phyloP scores from a whole-genome alignment of 2,888 invertebrate species.

The Hanleya hanleyi region DNA sequence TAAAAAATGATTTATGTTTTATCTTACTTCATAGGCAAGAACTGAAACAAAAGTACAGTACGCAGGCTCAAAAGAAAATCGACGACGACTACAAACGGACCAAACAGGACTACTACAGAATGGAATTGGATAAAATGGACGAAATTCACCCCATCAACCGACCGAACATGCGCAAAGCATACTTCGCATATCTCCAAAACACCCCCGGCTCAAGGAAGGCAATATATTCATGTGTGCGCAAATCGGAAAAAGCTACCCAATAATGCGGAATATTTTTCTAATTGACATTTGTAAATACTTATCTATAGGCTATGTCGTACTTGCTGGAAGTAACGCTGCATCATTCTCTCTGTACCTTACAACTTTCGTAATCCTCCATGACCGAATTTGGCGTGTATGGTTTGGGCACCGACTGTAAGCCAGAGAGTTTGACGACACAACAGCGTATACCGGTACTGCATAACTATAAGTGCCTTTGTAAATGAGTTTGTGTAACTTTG shows the following conservation, averaged over 20 bases:
- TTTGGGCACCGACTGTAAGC: too few relatives aligned
- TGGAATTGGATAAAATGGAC: slow-evolving; percentile 68
- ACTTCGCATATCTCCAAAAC: slow-evolving; percentile 72
- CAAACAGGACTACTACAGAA: slow-evolving; percentile 69
- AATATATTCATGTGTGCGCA: slow-evolving; percentile 63
- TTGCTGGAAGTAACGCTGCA: too few relatives aligned
- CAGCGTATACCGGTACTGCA: too few relatives aligned
- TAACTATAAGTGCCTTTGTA: too few relatives aligned
- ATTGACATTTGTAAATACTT: neutral
- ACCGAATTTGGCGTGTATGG: too few relatives aligned
- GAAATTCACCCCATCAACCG: slow-evolving; percentile 62
- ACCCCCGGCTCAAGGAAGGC: slow-evolving; percentile 71
- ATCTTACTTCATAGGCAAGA: slow-evolving; percentile 54
- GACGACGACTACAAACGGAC: slow-evolving; percentile 67
- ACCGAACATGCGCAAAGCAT: slow-evolving; percentile 64
- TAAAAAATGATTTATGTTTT: neutral
- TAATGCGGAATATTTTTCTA: neutral
- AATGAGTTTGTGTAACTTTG: too few relatives aligned
- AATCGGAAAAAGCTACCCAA: slow-evolving; percentile 18
- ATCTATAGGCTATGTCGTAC: too few relatives aligned
- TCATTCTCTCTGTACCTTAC: too few relatives aligned
- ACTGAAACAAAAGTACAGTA: slow-evolving; percentile 59
- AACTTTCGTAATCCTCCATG: too few relatives aligned
- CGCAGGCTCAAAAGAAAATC: slow-evolving; percentile 54
- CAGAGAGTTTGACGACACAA: too few relatives aligned